Evolutionary conservation across 2,113 vertebrate species (phyloP), one percentile per base, ranked within the genome.

Genomic region (Bostrychus sinensis): DNA sequence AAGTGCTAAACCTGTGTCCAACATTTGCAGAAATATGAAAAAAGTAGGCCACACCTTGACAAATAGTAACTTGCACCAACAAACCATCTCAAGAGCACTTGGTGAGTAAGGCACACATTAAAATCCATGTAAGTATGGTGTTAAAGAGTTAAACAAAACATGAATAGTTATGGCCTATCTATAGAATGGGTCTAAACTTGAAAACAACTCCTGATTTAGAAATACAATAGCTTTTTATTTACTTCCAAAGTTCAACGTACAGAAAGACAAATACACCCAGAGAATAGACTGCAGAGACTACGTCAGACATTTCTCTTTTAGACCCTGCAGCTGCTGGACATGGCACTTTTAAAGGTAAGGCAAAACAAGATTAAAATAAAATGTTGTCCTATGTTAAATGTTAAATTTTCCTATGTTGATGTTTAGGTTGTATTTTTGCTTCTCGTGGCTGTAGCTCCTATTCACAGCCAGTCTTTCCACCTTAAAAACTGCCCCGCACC

Each of bases 401-500:
- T 3, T 10, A n/a, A 4, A 11, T 59, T 39, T 9, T 10, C 46
- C 37, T 23, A 1, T 16, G n/a, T n/a, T n/a, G n/a, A n/a, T 32
- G 20, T 56, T 2, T 50, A 82, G 72, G 62, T 82, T 3, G 45
- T 78, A 65, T 45, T 54, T 13, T 11, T 39, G 0, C 2, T 81
- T 1, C 34, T 70, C 11, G 23, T 80, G 53, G 43, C 58, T 10
- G 57, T 72, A 5, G 25, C 16, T 0, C 19, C 57, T 10, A 42
- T 20, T 22, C 26, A 70, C 0, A n/a, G 8, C 36, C 84, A 86
- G 72, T 72, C 78, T 23, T 66, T 82, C 50, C 74, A 79, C 28
- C 0, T 7, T 0, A 76, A 74, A 0, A 11, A 1, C 0, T 84
- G 82, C 11, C 78, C 74, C 0, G 22, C 11, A 5, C 72, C 74